Percentiles rank a stretch among this genome's conserved stretches.
These are phyloP conservation scores for Tympanoctomys barrerae DNA, from an alignment of 2,797 vertebrate species.

Conservation along the genomic window DNA sequence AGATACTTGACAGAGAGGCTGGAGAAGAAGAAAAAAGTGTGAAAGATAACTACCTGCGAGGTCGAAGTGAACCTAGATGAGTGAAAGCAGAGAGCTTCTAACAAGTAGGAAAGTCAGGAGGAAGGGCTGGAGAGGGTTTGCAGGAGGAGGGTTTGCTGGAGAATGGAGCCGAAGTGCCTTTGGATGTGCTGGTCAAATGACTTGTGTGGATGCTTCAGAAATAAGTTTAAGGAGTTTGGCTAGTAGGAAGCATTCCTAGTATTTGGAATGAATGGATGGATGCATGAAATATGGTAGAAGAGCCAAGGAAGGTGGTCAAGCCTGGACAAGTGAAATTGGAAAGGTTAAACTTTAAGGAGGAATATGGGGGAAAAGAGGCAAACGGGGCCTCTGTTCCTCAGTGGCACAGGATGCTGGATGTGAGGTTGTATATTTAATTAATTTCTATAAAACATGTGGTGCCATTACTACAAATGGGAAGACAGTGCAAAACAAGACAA, in stretches of 20 bases:
- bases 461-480: not conserved
- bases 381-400: not conserved
- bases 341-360: not conserved
- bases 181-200: not conserved
- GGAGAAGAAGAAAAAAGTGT: not conserved
- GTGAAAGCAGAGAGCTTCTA: not conserved
- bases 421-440: not conserved
- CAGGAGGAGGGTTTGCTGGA: not conserved
- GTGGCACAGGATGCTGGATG: not conserved
- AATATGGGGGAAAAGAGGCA: not conserved
- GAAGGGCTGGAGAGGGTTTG: too few relatives aligned
- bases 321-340: not conserved
- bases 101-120: not conserved
- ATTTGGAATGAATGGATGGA: not conserved
- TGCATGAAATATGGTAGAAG: not conserved
- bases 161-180: not conserved
- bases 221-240: not conserved
- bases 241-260: not conserved
- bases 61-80: not conserved
- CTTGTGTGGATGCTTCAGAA: not conserved
- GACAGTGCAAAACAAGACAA: not conserved
- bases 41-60: not conserved
- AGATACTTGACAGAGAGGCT: not conserved
- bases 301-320: not conserved
- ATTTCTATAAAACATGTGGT: not conserved